Base-by-base conservation (phyloP, 92 coral and sea anemone species). In the Pocillopora grandis region DNA sequence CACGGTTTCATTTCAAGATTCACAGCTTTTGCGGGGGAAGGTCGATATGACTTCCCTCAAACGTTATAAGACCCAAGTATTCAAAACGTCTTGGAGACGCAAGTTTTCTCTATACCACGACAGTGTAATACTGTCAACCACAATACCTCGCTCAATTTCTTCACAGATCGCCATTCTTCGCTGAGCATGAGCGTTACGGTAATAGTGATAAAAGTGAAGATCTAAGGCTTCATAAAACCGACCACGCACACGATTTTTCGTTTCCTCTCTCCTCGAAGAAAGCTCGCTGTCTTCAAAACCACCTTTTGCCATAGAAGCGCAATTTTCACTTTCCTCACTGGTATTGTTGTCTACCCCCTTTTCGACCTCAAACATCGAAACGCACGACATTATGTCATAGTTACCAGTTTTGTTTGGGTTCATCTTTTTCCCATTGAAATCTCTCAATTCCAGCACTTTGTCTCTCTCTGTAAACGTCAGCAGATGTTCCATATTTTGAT, bases 141-240 rank as follows among this genome's bases (percentile, higher is more conserved):
- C 49, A 20, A 79, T 68, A 14, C 15, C 60, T 12, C 66, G 77
- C 65, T 93, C 97, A 0, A 91, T 76, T 77, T 93, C 97, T 75
- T 89, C 97, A 55, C 97, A 93, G 63, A 93, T 91, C 10, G 97
- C 97, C 91, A 86, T 87, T 84, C 97, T 83, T 66, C 97, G 83
- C 19, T 78, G 85, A 9, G 75, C 64, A 19, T 87, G 64, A 20
- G 77, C 19, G 37, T 74, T 86, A 13, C 83, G 91, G 78, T 85
- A 93, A 21, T 93, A 80, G 73, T 93, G 92, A 62, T 77, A 89
- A 63, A 88, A 72, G 75, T 91, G 94, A 7, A 75, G 60, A 62
- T 93, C 97, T 19, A 89, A 59, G 52, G 89, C 91, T 72, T 88
- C 76, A 35, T 75, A 70, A 72, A 93, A 93, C 11, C 93, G 83